Percentiles rank a stretch among this genome's conserved stretches.
Conservation (phyloP, 1,140 invertebrate genomes). For the Drosophila tsacasi region DNA sequence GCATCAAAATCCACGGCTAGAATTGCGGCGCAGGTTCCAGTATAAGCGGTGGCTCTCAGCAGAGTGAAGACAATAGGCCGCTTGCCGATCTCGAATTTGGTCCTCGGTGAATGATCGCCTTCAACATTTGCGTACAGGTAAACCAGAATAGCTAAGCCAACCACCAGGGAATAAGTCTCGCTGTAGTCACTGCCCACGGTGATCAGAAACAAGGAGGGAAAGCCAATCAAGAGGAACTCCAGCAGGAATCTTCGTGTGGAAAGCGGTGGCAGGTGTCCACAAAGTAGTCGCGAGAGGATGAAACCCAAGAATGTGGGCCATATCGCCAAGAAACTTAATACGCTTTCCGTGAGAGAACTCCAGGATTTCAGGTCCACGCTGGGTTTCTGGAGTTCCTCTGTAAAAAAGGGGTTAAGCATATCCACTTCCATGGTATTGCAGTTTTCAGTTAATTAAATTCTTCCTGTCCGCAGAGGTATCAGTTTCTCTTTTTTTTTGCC, state of each 20-base stretch:
- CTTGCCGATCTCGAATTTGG: constrained; percentile 38
- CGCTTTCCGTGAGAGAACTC: constrained; percentile 24
- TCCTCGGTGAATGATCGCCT: background rate
- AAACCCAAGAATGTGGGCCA: constrained; percentile 53
- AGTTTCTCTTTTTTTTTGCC: background rate
- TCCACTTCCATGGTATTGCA: constrained; percentile 12
- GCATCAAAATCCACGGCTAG: constrained; percentile 96
- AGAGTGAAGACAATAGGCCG: constrained; percentile 63
- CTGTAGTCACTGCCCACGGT: constrained; percentile 37
- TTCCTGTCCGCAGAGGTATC: no score
- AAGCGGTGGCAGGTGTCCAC: constrained; percentile 24
- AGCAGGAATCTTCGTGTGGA: constrained; percentile 53
- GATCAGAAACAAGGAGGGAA: constrained; percentile 50
- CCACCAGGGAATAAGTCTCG: constrained; percentile 12
- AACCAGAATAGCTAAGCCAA: background rate
- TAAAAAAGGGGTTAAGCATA: background rate
- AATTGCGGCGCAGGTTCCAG: constrained; percentile 93
- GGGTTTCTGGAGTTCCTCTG: background rate
- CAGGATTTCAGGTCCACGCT: constrained; percentile 29
- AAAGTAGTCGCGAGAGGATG: constrained; percentile 38
- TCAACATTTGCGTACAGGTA: constrained; percentile 7
- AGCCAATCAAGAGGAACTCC: constrained; percentile 58
- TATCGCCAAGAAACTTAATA: constrained; percentile 32
- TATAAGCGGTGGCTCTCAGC: constrained; percentile 89
- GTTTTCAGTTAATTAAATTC: background rate